These are phyloP conservation scores for Rhopalosiphum padi DNA, from an alignment of 1,140 invertebrate genomes.

Conservation along the genomic window DNA sequence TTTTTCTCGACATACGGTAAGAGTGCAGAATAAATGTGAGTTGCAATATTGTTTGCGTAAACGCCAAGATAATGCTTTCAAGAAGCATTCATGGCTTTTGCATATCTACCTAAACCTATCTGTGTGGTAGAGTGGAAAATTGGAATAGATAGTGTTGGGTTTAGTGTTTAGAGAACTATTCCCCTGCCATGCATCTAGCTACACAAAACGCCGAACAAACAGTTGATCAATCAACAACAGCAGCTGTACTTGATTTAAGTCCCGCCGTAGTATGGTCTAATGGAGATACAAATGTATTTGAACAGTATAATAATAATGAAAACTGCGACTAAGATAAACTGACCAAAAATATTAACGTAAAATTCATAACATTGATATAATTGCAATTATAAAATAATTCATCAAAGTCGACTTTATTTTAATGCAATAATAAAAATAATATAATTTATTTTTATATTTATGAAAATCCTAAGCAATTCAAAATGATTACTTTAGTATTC, in stretches of 20 bases:
- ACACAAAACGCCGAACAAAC: background rate
- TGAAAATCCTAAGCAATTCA: background rate
- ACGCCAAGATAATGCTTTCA: background rate
- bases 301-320: background rate
- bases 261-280: background rate
- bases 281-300: constrained; percentile 15
- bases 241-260: background rate
- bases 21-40: background rate
- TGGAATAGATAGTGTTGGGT: background rate
- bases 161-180: background rate
- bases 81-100: background rate
- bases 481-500: background rate
- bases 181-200: background rate
- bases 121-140: background rate
- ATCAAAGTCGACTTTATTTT: background rate
- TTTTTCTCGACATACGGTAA: background rate
- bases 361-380: background rate
- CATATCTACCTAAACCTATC: background rate
- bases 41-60: background rate
- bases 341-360: background rate
- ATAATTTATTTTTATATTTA: background rate
- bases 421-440: background rate
- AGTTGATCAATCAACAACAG: constrained; percentile 12
- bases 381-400: background rate
- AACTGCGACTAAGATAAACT: background rate